Evolutionary conservation across 2,888 invertebrate genomes (phyloP), one percentile per base, ranked within the genome.

Genomic region (Harmothoe impar): DNA sequence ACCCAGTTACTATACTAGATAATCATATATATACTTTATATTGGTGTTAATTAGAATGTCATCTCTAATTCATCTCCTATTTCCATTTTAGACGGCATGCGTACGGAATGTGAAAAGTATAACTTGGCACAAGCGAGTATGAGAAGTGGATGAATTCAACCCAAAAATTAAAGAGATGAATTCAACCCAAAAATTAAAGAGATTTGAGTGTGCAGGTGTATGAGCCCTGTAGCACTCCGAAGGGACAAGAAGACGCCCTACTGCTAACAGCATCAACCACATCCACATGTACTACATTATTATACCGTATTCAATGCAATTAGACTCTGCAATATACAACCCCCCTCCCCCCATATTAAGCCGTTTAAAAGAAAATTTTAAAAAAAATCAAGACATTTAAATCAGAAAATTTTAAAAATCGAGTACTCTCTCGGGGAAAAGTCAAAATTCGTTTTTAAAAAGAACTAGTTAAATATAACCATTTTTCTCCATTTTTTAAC

Each of bases 71-170:
- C 52, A 3, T 35, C 43, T 33, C 72, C 17, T 52, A 51, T 10
- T 35, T 35, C 5, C 15, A n/a, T 89, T 68, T 20, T 86, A 91
- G 91, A 91, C 89, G 20, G 91, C 91, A 62, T 81, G 31, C 17
- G 91, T 91, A 7, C 90, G 84, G 52, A 86, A 52, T 31, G 51
- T 91, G 23, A 29, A 12, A 35, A 91, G 91, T 81, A 68, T 81
- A 62, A 91, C 91, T 12, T 31, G 90, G 68, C 91, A 91, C 91
- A 91, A 91, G 86, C 51, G 91, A 25, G 89, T 91, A 68, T 91
- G 31, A 62, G 62, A 77, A 31, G 29, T 31, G 31, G 31, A 77
- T 31, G 1, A 15, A 77, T 25, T 17, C 20, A 3, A 17, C 17
- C 7, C 17, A 5, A 77, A 25, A 77, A 20, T 17, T 25, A 31